phyloP scores from a whole-genome alignment of 1,140 invertebrate genomes.

The Phortica variegata region DNA sequence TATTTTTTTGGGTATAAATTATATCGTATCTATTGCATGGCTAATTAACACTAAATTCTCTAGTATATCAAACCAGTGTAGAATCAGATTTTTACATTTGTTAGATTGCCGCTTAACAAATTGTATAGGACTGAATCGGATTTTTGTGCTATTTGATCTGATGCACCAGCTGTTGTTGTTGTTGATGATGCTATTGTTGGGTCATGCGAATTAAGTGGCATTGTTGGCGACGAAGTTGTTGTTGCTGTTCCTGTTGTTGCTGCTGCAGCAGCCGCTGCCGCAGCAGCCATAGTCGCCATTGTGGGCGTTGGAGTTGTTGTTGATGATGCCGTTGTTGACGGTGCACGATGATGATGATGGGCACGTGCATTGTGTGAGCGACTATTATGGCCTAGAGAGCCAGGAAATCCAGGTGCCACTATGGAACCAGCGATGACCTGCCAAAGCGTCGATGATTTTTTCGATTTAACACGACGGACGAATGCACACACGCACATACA shows the following conservation, averaged over 20 bases:
- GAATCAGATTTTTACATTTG: constrained; percentile 42
- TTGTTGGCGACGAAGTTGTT: constrained; percentile 9
- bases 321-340: constrained; percentile 21
- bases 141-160: constrained; percentile 27
- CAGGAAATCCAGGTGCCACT: constrained; percentile 49
- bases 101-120: constrained; percentile 38
- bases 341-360: constrained; percentile 26
- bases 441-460: constrained; percentile 4
- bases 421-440: constrained; percentile 55
- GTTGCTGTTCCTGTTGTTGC: constrained; percentile 10
- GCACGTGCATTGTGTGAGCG: constrained; percentile 45
- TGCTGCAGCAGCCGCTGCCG: constrained; percentile 14
- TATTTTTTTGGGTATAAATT: too few relatives aligned
- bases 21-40: too few relatives aligned
- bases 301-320: constrained; percentile 19
- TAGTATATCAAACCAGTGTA: constrained; percentile 48
- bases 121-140: constrained; percentile 28
- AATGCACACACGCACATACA: not conserved
- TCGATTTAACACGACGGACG: not conserved
- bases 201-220: too few relatives aligned
- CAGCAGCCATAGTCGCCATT: constrained; percentile 12
- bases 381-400: constrained; percentile 46
- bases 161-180: constrained; percentile 19
- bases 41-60: constrained; percentile 8
- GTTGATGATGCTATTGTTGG: constrained; percentile 4